phyloP scores from a whole-genome alignment of 2,113 vertebrate species.

The Tetrao urogallus region DNA sequence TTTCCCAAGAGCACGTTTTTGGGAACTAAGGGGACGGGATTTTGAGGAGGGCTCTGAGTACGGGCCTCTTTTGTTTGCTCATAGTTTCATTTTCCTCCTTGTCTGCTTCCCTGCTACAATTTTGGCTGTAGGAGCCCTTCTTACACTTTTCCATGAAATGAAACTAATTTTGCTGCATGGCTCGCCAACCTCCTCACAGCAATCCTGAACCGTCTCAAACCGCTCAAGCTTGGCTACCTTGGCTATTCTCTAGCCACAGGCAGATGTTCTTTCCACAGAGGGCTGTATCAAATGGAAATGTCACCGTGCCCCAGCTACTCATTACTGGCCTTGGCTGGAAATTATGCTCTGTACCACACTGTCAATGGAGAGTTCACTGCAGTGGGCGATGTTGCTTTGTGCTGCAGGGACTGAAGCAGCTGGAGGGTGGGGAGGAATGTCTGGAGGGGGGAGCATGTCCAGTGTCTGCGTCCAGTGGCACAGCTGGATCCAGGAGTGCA shows the following conservation, averaged over 20 bases:
- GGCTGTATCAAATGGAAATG: conserved; percentile 21
- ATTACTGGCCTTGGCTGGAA: not conserved
- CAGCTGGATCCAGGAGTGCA: not conserved
- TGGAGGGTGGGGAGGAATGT: not conserved
- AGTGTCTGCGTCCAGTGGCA: not conserved
- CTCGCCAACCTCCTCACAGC: not conserved
- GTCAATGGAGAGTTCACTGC: not conserved
- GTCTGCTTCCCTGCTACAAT: not conserved
- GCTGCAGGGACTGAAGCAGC: not conserved
- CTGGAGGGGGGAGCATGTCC: not conserved
- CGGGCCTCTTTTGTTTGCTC: not conserved
- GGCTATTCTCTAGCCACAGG: not conserved
- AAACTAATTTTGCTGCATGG: not conserved
- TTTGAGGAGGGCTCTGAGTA: not conserved
- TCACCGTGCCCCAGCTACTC: not conserved
- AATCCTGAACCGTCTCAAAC: not conserved
- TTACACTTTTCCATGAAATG: not conserved
- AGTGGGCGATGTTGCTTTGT: fast-evolving
- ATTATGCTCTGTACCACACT: not conserved
- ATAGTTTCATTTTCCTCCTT: not conserved
- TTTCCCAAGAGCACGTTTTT: not conserved
- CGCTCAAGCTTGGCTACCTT: not conserved
- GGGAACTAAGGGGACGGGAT: not conserved
- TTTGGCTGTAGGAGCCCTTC: not conserved
- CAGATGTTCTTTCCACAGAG: not conserved